Conservation (phyloP, 2,888 invertebrate species). For the Pachymerium ferrugineum region DNA sequence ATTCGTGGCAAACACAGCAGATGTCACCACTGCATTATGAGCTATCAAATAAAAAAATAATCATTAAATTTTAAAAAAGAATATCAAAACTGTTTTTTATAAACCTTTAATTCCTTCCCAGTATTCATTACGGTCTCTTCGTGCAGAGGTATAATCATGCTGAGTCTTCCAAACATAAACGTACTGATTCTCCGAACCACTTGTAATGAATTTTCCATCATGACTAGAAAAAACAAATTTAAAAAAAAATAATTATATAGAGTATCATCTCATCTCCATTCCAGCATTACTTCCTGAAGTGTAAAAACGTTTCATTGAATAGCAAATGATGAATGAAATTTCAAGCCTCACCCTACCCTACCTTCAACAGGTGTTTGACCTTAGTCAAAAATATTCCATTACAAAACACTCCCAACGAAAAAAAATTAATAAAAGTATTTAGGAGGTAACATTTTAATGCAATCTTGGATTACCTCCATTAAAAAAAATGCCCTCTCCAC, state of each 20-base stretch:
- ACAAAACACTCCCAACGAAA: not conserved
- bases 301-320: slow-evolving; percentile 16
- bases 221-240: slow-evolving; percentile 58
- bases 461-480: too few species aligned
- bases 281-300: slow-evolving; percentile 2
- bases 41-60: slow-evolving; percentile 51
- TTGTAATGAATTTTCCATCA: slow-evolving; percentile 93
- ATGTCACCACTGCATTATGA: slow-evolving; percentile 92
- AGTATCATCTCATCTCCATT: not conserved
- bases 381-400: not conserved
- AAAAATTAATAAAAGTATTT: not conserved
- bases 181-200: slow-evolving; percentile 95
- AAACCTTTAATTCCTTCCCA: slow-evolving; percentile 87
- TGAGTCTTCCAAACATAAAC: slow-evolving; percentile 98
- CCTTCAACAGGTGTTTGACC: not conserved
- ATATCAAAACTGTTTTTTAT: not conserved
- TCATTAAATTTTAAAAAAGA: not conserved
- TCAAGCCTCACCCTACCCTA: not conserved
- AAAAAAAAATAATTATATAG: slow-evolving; percentile 24
- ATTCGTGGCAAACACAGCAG: slow-evolving; percentile 95
- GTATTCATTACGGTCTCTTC: slow-evolving; percentile 91
- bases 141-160: slow-evolving; percentile 85
- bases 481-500: too few species aligned
- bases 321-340: slow-evolving; percentile 10
- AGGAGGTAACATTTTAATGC: not conserved